phyloP scores from a whole-genome alignment of 2,113 vertebrate genomes.

The Psittacula cyanocephala region DNA sequence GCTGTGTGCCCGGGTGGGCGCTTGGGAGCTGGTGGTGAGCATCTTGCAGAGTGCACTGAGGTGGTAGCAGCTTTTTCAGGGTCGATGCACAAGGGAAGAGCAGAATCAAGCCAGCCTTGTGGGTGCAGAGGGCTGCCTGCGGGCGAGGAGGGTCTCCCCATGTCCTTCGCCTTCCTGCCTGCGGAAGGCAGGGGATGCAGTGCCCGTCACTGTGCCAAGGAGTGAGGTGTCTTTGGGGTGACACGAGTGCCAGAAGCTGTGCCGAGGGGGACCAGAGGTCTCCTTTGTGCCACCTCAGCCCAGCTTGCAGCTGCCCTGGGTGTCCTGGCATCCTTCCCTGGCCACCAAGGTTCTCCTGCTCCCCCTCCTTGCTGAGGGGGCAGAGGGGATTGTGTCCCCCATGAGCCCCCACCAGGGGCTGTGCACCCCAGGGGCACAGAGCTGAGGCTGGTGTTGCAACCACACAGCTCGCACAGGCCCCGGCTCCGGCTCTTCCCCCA shows the following conservation, averaged over 20 bases:
- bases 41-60: accelerated
- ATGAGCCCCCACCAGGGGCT: background rate
- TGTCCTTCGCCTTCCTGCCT: accelerated
- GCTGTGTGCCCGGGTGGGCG: accelerated
- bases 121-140: accelerated
- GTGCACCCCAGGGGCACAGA: accelerated
- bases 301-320: background rate
- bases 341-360: accelerated
- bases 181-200: background rate
- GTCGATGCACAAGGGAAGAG: accelerated
- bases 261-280: background rate
- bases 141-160: background rate
- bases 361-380: background rate
- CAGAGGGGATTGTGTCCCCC: background rate
- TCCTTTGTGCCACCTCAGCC: background rate
- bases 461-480: background rate
- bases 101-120: background rate
- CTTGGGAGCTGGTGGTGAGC: background rate
- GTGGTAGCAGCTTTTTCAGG: background rate
- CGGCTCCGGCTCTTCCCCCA: background rate
- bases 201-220: accelerated
- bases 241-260: accelerated
- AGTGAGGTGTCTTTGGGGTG: background rate
- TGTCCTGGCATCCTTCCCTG: accelerated
- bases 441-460: background rate